Conservation (phyloP, 2,113 vertebrate species). For the Pholis gunnellus region DNA sequence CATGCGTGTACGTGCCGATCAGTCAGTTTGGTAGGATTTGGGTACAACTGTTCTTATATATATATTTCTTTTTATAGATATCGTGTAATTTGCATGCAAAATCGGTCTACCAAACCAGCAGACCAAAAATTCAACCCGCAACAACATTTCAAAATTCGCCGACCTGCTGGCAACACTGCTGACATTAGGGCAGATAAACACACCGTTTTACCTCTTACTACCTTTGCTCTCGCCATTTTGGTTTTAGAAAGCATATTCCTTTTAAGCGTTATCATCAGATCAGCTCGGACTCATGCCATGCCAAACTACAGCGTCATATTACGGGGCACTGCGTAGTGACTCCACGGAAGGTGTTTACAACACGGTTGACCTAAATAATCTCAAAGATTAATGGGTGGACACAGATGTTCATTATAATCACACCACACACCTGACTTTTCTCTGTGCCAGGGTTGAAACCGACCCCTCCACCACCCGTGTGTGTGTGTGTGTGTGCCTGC, state of each 20-base stretch:
- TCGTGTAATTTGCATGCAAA: background rate
- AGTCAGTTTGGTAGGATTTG: no score
- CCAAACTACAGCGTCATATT: slow-evolving; percentile 7
- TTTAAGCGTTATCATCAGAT: background rate
- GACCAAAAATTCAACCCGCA: background rate
- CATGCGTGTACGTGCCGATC: no score
- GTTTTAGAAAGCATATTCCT: background rate
- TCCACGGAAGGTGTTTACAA: slow-evolving; percentile 26
- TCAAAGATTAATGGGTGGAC: slow-evolving; percentile 71
- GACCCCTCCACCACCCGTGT: background rate
- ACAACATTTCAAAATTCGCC: background rate
- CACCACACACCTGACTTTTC: slow-evolving; percentile 56
- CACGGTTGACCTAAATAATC: slow-evolving; percentile 65
- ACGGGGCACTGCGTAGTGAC: background rate
- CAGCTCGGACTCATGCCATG: background rate
- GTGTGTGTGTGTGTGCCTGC: slow-evolving; percentile 1
- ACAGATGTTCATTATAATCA: slow-evolving; percentile 73
- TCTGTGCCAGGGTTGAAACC: slow-evolving; percentile 47
- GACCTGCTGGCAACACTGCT: no score
- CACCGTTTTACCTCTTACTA: no score
- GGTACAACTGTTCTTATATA: no score
- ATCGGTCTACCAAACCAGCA: background rate
- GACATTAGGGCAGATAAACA: no score
- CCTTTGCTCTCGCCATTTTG: background rate
- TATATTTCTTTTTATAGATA: background rate